Evolutionary conservation across 2,888 invertebrate genomes (phyloP).

Genomic region (Epiblema foenella): DNA sequence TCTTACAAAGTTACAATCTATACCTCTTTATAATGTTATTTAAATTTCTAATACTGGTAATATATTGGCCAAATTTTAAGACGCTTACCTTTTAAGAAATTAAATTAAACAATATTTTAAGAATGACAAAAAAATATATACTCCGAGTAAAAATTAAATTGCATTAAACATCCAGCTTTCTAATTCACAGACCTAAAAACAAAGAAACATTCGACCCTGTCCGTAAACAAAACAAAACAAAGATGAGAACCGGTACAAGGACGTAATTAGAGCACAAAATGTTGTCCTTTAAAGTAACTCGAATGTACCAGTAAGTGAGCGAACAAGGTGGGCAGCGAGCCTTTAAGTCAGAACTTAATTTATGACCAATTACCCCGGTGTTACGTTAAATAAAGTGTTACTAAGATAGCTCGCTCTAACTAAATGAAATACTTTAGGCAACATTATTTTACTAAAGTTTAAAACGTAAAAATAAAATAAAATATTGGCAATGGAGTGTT

Average conservation of each 20-base stretch:
- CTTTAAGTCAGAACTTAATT: constrained; percentile 79
- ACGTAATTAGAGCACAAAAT: constrained; percentile 72
- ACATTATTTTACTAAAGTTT: constrained; percentile 18
- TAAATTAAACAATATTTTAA: not conserved
- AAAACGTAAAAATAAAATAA: not conserved
- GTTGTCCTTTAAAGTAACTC: constrained; percentile 74
- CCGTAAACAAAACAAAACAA: constrained; percentile 45
- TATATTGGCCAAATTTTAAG: not conserved
- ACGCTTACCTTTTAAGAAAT: not conserved
- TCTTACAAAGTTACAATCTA: too few relatives aligned
- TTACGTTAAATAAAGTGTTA: constrained; percentile 79
- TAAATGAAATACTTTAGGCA: constrained; percentile 53
- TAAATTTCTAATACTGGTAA: too few relatives aligned
- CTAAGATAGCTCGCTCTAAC: constrained; percentile 63
- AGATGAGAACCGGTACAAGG: constrained; percentile 49
- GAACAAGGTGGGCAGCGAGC: constrained; percentile 67
- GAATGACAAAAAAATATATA: not conserved
- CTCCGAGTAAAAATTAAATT: not conserved
- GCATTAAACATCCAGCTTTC: not conserved
- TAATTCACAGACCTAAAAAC: constrained; percentile 11
- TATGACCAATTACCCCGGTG: constrained; percentile 82
- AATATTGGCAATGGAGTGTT: not conserved
- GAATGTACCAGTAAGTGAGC: constrained; percentile 54
- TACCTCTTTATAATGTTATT: too few relatives aligned
- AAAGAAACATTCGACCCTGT: constrained; percentile 39